Evolutionary conservation across 1,140 invertebrate genomes (phyloP).

Genomic region (Drosophila lacertosa): DNA sequence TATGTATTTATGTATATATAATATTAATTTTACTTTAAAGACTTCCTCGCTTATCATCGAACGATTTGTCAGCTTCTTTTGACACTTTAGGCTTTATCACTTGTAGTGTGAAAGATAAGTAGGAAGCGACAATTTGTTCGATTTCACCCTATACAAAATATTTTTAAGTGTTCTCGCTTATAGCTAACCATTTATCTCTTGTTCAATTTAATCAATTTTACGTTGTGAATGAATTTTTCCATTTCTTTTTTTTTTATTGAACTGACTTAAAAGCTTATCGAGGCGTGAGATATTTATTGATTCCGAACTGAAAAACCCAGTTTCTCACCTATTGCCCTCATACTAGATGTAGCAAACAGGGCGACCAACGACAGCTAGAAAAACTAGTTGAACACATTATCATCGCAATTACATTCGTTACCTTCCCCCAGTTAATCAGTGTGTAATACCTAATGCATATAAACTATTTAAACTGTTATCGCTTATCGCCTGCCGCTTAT

Average conservation of each 20-base stretch:
- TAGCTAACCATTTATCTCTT: not conserved
- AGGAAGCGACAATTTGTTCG: too few relatives aligned
- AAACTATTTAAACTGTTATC: conserved; percentile 3
- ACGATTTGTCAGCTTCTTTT: too few relatives aligned
- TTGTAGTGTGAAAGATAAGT: too few relatives aligned
- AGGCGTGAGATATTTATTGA: not conserved
- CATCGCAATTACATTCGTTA: not conserved
- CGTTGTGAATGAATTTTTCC: conserved; percentile 2
- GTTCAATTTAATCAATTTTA: not conserved
- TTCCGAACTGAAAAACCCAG: too few relatives aligned
- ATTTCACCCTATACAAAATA: too few relatives aligned
- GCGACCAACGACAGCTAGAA: not conserved
- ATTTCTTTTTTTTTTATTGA: conserved; percentile 2
- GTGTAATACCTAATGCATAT: not conserved
- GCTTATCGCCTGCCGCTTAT: conserved; percentile 17
- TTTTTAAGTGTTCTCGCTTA: not conserved
- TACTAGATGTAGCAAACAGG: not conserved
- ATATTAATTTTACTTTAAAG: too few relatives aligned
- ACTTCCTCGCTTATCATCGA: too few relatives aligned
- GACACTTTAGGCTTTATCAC: too few relatives aligned
- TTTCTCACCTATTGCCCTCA: not conserved
- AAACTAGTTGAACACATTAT: not conserved
- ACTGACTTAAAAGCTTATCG: not conserved
- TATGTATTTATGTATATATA: too few relatives aligned
- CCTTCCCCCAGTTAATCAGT: not conserved